Percentiles rank a stretch among this genome's conserved stretches.
Evolutionary conservation across 2,113 vertebrate genomes (phyloP).

Genomic region (Thermophis baileyi): DNA sequence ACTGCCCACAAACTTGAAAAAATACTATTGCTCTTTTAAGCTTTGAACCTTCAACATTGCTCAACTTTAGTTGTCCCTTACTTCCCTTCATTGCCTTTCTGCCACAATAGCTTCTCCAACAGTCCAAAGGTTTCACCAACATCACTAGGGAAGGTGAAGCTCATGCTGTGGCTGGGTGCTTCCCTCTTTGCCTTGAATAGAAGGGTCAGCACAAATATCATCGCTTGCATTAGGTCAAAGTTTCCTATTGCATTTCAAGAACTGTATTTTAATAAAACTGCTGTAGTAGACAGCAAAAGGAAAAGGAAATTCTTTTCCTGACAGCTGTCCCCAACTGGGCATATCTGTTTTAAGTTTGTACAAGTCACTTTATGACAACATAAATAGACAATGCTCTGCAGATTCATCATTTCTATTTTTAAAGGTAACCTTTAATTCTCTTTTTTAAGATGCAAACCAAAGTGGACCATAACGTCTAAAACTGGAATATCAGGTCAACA

Average conservation of each 20-base stretch:
- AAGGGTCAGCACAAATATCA: not conserved
- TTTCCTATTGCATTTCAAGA: not conserved
- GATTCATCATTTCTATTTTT: not conserved
- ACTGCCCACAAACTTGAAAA: not conserved
- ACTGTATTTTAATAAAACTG: not conserved
- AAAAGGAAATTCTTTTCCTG: not conserved
- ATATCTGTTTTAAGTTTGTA: not conserved
- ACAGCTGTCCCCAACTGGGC: not conserved
- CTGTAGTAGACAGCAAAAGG: not conserved
- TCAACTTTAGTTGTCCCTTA: not conserved
- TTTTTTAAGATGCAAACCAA: not conserved
- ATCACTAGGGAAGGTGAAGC: not conserved
- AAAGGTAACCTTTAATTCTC: not conserved
- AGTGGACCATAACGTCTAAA: not conserved
- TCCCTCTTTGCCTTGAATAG: not conserved
- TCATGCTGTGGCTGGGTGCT: not conserved
- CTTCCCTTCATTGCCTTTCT: not conserved
- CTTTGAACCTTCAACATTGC: not conserved
- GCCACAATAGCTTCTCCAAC: not conserved
- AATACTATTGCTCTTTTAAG: not conserved
- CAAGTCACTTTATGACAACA: not conserved
- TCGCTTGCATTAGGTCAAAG: not conserved
- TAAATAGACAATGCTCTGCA: not conserved
- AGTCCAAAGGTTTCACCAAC: not conserved
- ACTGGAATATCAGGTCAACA: not conserved